A percentile compares a stretch with the other conserved stretches of the same genome.
phyloP scores from a whole-genome alignment of 2,113 vertebrate genomes.

The Gallinago paraguaiae region DNA sequence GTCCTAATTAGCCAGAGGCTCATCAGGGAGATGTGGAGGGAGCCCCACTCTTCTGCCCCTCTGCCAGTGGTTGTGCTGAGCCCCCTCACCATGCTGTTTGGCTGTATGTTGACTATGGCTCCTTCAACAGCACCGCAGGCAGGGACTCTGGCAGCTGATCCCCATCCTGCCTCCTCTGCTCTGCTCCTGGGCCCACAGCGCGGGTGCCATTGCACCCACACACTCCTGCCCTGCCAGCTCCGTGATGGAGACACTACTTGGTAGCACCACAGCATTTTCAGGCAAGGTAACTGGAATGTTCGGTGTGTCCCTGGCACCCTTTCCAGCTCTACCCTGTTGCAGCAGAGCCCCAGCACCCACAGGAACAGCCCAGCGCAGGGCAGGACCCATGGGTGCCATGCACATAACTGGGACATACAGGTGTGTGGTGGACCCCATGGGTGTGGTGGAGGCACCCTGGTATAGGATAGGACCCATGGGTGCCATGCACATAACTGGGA shows the following conservation, averaged over 20 bases:
- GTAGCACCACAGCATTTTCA: rapidly evolving
- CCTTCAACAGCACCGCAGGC: neutral
- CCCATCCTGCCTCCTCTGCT: neutral
- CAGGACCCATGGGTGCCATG: neutral
- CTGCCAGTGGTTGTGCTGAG: neutral
- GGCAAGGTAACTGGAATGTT: neutral
- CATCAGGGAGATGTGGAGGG: neutral
- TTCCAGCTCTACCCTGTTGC: neutral
- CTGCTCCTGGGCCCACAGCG: neutral
- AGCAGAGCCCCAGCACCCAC: neutral
- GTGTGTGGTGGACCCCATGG: rapidly evolving
- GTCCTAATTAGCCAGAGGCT: neutral
- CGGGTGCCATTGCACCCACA: rapidly evolving
- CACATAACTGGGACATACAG: rapidly evolving
- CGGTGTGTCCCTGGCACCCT: rapidly evolving
- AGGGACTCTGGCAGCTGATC: neutral
- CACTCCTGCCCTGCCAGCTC: neutral
- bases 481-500: rapidly evolving
- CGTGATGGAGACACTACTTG: rapidly evolving
- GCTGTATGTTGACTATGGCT: neutral
- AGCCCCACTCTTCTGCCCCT: neutral
- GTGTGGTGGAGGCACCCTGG: rapidly evolving
- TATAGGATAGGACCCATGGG: rapidly evolving
- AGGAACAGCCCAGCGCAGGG: neutral
- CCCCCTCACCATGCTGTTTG: no score